These are phyloP conservation scores for Euwallacea similis DNA, from an alignment of 1,140 invertebrate genomes.

Conservation along the genomic window DNA sequence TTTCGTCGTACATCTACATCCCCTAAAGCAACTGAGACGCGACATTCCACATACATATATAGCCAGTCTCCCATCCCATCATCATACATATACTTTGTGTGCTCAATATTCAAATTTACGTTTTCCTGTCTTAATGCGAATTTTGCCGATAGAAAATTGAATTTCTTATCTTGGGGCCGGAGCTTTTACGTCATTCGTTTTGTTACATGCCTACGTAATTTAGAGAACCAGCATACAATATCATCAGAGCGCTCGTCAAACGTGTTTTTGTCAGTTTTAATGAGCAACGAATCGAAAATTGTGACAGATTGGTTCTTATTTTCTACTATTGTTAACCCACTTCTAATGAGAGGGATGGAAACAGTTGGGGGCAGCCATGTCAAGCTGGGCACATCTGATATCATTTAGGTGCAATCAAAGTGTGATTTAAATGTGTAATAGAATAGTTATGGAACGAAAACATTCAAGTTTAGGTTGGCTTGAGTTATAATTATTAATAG, in stretches of 20 bases:
- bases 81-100: constrained; percentile 22
- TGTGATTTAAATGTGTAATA: neutral
- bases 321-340: constrained; percentile 12
- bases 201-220: no score
- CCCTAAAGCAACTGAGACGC: constrained; percentile 25
- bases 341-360: neutral
- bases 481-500: no score
- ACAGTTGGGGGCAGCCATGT: constrained; percentile 10
- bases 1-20: constrained; percentile 22
- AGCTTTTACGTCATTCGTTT: no score
- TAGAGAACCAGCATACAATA: neutral
- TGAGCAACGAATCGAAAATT: neutral
- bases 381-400: constrained; percentile 37
- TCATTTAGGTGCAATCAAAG: constrained; percentile 24
- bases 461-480: no score
- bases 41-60: constrained; percentile 20
- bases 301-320: constrained; percentile 35
- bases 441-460: no score
- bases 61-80: constrained; percentile 8
- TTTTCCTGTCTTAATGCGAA: constrained; percentile 25
- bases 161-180: constrained; percentile 7
- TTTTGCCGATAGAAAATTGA: constrained; percentile 21
- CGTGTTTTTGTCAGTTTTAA: neutral
- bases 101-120: constrained; percentile 24
- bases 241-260: neutral